phyloP scores from a whole-genome alignment of 2,113 vertebrate genomes.

The Charadrius vociferus region DNA sequence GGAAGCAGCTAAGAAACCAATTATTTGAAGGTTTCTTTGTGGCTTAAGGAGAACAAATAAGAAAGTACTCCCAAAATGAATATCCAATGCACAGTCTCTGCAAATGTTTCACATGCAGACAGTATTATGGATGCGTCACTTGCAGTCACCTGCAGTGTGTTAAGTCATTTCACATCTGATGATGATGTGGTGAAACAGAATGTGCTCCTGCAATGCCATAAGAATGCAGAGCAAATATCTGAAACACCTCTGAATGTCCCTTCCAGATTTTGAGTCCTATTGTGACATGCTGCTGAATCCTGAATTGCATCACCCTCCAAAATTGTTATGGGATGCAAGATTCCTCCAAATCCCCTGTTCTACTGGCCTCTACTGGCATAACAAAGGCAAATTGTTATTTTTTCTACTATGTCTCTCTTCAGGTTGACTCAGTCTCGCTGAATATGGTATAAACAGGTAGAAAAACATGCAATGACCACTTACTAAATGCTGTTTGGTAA shows the following conservation, averaged over 20 bases:
- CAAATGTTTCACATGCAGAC: conserved; percentile 28
- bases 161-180: neutral
- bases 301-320: neutral
- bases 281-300: neutral
- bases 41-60: conserved; percentile 18
- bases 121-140: neutral
- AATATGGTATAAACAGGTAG: neutral
- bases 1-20: conserved; percentile 12
- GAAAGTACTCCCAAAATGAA: neutral
- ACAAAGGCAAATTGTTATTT: neutral
- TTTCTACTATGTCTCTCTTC: neutral
- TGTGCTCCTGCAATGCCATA: neutral
- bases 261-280: neutral
- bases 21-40: conserved; percentile 27
- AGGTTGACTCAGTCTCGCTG: neutral
- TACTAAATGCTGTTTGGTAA: neutral
- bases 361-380: neutral
- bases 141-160: neutral
- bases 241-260: neutral
- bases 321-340: neutral
- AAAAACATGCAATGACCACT: neutral
- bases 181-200: neutral
- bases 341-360: neutral
- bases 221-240: neutral
- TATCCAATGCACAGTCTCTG: neutral